Conservation (phyloP, 2,888 invertebrate genomes). For the Ectobius pallidus region DNA sequence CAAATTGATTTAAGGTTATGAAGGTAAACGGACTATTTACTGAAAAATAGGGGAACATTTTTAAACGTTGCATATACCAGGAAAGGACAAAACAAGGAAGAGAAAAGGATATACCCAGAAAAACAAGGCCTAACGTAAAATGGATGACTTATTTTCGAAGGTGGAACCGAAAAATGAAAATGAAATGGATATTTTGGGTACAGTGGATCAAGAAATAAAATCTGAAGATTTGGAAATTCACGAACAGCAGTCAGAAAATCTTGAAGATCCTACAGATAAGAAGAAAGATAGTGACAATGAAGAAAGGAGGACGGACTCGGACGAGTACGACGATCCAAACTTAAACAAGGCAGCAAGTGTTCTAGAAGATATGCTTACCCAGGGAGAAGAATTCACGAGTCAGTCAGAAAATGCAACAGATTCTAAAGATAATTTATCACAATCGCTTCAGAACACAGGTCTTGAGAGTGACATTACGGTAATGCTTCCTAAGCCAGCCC, state of each 20-base stretch:
- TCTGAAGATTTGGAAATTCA: not conserved
- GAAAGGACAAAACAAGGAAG: no score
- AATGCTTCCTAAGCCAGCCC: conserved; percentile 9
- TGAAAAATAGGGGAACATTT: no score
- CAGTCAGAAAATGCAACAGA: conserved; percentile 11
- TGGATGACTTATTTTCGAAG: conserved; percentile 33
- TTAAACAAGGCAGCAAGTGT: conserved; percentile 35
- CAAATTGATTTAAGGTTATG: no score
- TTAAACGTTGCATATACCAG: no score
- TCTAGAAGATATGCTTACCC: conserved; percentile 41
- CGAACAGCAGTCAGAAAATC: not conserved
- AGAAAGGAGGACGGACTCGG: conserved; percentile 36
- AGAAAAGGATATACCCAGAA: no score
- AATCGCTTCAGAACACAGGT: not conserved
- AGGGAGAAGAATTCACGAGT: conserved; percentile 17
- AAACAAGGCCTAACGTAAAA: no score
- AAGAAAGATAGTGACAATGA: conserved; percentile 35
- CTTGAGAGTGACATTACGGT: conserved; percentile 21
- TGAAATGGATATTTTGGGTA: not conserved
- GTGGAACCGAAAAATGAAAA: conserved; percentile 8
- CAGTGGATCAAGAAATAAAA: not conserved
- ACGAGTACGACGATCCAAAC: conserved; percentile 37
- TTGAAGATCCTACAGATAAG: not conserved
- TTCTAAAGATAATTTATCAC: not conserved
- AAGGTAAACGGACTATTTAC: no score